Base-by-base conservation (phyloP, 2,113 vertebrate genomes). In the Mugil cephalus region DNA sequence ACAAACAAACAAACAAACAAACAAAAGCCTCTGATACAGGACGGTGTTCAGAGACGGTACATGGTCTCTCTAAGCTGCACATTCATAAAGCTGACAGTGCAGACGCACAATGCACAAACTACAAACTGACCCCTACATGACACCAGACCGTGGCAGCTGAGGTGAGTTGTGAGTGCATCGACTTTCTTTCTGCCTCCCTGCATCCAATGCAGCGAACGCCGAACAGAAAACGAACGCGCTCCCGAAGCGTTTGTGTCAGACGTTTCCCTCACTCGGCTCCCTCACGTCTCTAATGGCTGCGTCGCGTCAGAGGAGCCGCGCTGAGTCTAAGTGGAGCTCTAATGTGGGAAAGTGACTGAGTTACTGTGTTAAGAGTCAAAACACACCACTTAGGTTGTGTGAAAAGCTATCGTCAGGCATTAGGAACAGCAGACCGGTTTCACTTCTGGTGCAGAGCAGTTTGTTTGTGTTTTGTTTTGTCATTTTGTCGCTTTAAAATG, bases 251-350 rank as follows among this genome's bases (percentile, higher is more conserved):
- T 45, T 34, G 14, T 54, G 55, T 61, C 48, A 36, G 51, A 46
- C 45, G 1, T 5, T 69, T 59, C 39, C 30, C 50, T 63, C 21
- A 2, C 30, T n/a, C 47, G 43, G 47, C 43, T 47, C 17, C 38
- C 69, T 51, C 62, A 17, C 62, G 17, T 36, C 21, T 39, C 53
- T 69, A 62, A 69, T 69, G 55, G 77, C 62, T 43, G 18, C 13
- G 0, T 51, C 35, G 11, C 17, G 45, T 77, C 55, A 64, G 36
- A 82, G 51, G 10, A 62, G 53, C 62, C 45, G 64, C 74, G 13
- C 48, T 18, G 18, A 70, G 47, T 69, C 78, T 71, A 76, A 87
- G 80, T 79, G 85, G 80, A 77, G 30, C 56, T 74, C 56, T 87
- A 67, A 83, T 82, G 74, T 83, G 67, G 18, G 43, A 24, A 75